Conservation (phyloP, 2,113 vertebrate species). For the Lepisosteus oculatus region DNA sequence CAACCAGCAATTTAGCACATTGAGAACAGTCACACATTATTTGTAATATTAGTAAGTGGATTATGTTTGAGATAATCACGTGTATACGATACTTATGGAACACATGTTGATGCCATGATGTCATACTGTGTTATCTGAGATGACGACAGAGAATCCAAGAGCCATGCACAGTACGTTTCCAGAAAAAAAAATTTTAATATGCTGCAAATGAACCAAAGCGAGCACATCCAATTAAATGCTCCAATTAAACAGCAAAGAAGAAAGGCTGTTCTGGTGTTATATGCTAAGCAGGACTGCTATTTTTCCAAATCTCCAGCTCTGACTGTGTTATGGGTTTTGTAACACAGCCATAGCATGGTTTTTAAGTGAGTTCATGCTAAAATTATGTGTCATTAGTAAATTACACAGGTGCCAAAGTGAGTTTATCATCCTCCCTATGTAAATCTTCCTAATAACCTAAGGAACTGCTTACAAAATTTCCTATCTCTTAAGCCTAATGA, state of each 20-base stretch:
- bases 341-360: slow-evolving; percentile 26
- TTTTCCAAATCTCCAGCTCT: not conserved
- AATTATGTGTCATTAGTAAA: slow-evolving; percentile 75
- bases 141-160: slow-evolving; percentile 53
- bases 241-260: slow-evolving; percentile 41
- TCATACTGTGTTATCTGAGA: slow-evolving; percentile 59
- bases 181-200: slow-evolving; percentile 72
- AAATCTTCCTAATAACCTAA: slow-evolving; percentile 74
- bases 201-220: slow-evolving; percentile 64
- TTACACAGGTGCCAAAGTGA: slow-evolving; percentile 78
- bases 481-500: slow-evolving; percentile 75
- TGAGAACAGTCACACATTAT: no score
- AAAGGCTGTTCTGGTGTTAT: slow-evolving; percentile 30
- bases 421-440: slow-evolving; percentile 72
- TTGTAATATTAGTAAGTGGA: no score
- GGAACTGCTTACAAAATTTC: slow-evolving; percentile 70
- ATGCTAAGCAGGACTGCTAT: slow-evolving; percentile 32
- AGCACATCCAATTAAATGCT: slow-evolving; percentile 66
- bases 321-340: slow-evolving; percentile 15
- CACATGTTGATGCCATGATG: slow-evolving; percentile 36
- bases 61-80: no score
- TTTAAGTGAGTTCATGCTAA: slow-evolving; percentile 52
- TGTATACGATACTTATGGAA: no score
- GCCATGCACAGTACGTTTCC: slow-evolving; percentile 55
- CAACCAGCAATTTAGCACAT: no score